Conservation (phyloP, 2,113 vertebrate species). For the Tenebrosternarchus preto region DNA sequence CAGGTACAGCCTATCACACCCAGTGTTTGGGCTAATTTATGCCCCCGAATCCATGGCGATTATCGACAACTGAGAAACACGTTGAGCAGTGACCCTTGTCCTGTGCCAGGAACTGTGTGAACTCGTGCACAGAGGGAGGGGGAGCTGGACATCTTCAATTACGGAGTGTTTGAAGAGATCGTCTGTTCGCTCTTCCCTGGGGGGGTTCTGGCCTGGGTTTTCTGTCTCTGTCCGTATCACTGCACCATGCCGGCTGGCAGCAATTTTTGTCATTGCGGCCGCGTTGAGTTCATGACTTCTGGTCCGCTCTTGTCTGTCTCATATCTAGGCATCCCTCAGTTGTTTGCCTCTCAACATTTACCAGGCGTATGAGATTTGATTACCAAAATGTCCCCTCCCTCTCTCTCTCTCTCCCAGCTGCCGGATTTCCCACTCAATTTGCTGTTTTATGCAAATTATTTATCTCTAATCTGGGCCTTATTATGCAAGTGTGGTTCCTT, state of each 20-base stretch:
- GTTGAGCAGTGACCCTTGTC: slow-evolving; percentile 8
- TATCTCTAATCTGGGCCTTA: slow-evolving; percentile 33
- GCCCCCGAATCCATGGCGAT: neutral
- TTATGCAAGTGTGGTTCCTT: slow-evolving; percentile 28
- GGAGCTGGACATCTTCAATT: slow-evolving; percentile 14
- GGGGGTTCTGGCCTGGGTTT: slow-evolving; percentile 6
- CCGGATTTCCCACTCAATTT: slow-evolving; percentile 12
- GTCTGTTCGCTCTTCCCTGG: slow-evolving; percentile 31
- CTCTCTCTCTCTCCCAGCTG: slow-evolving; percentile 12
- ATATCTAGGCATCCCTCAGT: neutral
- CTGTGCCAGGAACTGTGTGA: slow-evolving; percentile 10
- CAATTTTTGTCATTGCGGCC: neutral
- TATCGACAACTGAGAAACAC: neutral
- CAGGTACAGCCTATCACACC: no score
- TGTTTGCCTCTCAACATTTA: neutral
- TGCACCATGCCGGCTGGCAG: slow-evolving; percentile 2
- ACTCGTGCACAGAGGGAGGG: neutral
- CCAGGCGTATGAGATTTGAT: no score
- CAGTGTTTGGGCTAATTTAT: no score
- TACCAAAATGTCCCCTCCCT: neutral
- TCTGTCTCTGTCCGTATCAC: neutral
- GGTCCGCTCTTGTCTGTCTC: neutral
- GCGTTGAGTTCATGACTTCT: neutral
- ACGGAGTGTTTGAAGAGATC: slow-evolving; percentile 37
- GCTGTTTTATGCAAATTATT: slow-evolving; percentile 41